Base-by-base conservation (phyloP, 2,797 vertebrate genomes). In the Malacoctenus gilli region DNA sequence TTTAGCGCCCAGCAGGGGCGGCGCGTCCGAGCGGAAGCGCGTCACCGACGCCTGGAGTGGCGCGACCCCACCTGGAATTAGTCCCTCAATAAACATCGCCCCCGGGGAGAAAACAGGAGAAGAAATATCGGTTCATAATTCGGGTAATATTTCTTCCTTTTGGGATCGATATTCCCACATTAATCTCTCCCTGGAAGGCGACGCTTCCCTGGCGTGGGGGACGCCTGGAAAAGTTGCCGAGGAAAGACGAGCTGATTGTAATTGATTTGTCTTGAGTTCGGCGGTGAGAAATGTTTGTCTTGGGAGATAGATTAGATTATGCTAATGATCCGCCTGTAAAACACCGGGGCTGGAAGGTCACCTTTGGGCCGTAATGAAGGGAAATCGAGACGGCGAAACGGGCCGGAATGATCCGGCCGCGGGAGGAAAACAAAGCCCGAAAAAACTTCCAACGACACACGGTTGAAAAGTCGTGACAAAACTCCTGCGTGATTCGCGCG, bases 151-250 rank as follows among this genome's bases (percentile, higher is more conserved):
- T 65, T 82, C 85, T 87, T 74, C 73, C 82, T 62, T 80, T 55
- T 68, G n/a, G 36, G 85, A 93, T 95, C 93, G 83, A 94, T 94
- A 92, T 84, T 90, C 87, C 61, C 75, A 74, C 70, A 80, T 89
- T 87, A 84, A 76, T 86, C 75, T n/a, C 70, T 28, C 54, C 40
- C 34, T 31, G 58, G 77, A 80, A 84, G 48, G 62, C 40, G 52
- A 53, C 2, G 55, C 54, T 58, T 67, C 49, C 42, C 15, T 61
- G 31, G 30, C 44, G 53, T 69, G 53, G 54, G n/a, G 55, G 59
- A 66, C 25, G 74, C 61, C 51, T 73, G 62, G 40, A 81, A 60
- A 76, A 48, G 70, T 75, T 74, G 58, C 38, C 38, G 43, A 41
- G 50, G 80, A 78, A 85, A 88, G 37, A 80, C 69, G 76, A 87